Evolutionary conservation across 2,797 vertebrate genomes (phyloP), one percentile per base, ranked within the genome.

Genomic region (Sebastes wilsoni): DNA sequence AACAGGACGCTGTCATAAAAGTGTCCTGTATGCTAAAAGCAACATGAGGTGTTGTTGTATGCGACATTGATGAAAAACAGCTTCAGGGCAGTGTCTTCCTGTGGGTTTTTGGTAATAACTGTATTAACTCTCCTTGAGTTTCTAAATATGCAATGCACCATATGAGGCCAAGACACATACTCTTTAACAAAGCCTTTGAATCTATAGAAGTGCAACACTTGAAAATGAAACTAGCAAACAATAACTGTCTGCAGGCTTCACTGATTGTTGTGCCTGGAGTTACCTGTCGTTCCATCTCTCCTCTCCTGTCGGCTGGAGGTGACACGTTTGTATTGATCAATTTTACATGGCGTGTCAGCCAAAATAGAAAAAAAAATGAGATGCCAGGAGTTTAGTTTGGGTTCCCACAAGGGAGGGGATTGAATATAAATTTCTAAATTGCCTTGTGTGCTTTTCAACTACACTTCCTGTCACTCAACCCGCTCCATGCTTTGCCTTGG

Each of bases 251-350:
- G 71, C 25, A 61, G 66, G 69, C 65, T 75, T 77, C 36, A 60
- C n/a, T 79, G 66, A 83, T 78, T 79, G 72, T 68, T 72, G 81
- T 70, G 80, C 75, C 54, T n/a, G 32, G 54, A 86, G 68, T 86
- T 78, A 80, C 79, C 83, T 87, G 87, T 86, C 79, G 74, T 72
- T 88, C 90, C 71, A 73, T 88, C 87, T 84, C 75, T 64, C 77
- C 78, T 58, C 78, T 70, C 58, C 83, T 83, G 82, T 84, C 52
- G 20, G 60, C 86, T 88, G 34, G 64, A 75, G 90, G 90, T 93
- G 89, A 92, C 87, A 90, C 77, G 69, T 91, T 88, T 81, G 79
- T 88, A 93, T 94, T 92, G 91, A 94, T 93, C 89, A 86, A 91
- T 93, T 92, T 91, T 82, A 85, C 86, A 90, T 86, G 86, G 76